These are phyloP conservation scores for Scotopteryx bipunctaria DNA, from an alignment of 2,888 invertebrate genomes.

Conservation along the genomic window DNA sequence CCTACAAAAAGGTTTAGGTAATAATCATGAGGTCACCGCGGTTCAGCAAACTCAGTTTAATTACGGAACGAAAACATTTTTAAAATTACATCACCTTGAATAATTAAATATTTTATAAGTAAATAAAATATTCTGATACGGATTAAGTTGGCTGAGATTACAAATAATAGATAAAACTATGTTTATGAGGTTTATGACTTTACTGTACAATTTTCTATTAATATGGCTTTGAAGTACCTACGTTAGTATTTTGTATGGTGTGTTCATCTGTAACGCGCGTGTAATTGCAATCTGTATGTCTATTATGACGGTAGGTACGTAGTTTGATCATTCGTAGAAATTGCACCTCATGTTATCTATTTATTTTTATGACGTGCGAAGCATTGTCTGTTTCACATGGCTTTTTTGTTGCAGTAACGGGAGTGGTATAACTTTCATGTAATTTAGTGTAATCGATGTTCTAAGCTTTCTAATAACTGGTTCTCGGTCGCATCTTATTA, in stretches of 20 bases:
- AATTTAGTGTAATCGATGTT: conserved; percentile 37
- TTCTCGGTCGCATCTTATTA: conserved; percentile 42
- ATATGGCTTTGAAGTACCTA: too few relatives aligned
- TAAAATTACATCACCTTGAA: conserved; percentile 12
- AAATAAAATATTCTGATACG: too few relatives aligned
- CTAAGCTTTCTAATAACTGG: conserved; percentile 49
- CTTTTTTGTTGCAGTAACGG: conserved; percentile 8
- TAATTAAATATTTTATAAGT: too few relatives aligned
- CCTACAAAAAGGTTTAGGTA: background rate
- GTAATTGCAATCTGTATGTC: too few relatives aligned
- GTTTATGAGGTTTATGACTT: too few relatives aligned
- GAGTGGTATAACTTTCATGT: conserved; percentile 32
- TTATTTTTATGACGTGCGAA: background rate
- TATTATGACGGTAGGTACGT: too few relatives aligned
- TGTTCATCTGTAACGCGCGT: too few relatives aligned
- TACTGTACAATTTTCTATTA: too few relatives aligned
- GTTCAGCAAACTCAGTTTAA: conserved; percentile 8
- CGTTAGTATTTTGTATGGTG: too few relatives aligned
- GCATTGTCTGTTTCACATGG: background rate
- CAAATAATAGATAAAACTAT: too few relatives aligned
- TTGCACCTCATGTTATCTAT: background rate
- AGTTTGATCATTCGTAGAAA: too few relatives aligned
- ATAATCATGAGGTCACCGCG: conserved; percentile 6
- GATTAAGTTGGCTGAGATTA: background rate
- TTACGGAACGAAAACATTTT: conserved; percentile 1